Evolutionary conservation across 92 coral and sea anemone genomes (phyloP).

Genomic region (Epizoanthus ramosus): DNA sequence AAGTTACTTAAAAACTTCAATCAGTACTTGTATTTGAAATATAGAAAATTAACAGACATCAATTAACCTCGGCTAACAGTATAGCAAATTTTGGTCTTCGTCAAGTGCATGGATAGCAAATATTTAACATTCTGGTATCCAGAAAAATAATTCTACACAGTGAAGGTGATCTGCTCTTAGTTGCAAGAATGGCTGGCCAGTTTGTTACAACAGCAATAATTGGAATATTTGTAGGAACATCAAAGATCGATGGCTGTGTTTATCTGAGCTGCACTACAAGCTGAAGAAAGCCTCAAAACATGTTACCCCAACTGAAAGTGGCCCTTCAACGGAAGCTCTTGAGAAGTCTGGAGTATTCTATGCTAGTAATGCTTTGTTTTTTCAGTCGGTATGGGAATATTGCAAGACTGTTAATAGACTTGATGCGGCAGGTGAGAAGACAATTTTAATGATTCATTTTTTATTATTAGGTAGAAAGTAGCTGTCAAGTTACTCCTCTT

Average conservation of each 20-base stretch:
- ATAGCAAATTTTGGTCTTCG: too few species aligned
- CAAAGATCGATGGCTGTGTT: slow-evolving; percentile 86
- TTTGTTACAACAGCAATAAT: neutral
- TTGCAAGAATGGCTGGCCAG: neutral
- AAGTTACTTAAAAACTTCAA: too few species aligned
- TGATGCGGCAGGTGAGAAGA: slow-evolving; percentile 73
- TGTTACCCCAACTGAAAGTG: slow-evolving; percentile 59
- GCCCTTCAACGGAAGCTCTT: slow-evolving; percentile 52
- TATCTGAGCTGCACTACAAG: slow-evolving; percentile 87
- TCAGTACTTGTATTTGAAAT: too few species aligned
- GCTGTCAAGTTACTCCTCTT: too few species aligned
- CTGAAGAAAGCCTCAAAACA: slow-evolving; percentile 88
- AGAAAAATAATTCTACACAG: too few species aligned
- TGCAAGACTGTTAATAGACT: slow-evolving; percentile 86
- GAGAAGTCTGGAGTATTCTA: slow-evolving; percentile 93
- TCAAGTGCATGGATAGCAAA: too few species aligned
- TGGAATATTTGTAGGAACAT: slow-evolving; percentile 63
- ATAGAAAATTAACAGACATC: too few species aligned
- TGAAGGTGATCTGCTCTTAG: neutral
- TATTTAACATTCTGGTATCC: too few species aligned
- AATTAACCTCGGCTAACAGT: too few species aligned
- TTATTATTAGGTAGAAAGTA: too few species aligned
- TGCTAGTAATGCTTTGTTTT: slow-evolving; percentile 81
- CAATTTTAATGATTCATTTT: too few species aligned
- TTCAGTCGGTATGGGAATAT: slow-evolving; percentile 98